phyloP scores from a whole-genome alignment of 1,140 invertebrate genomes.

The Ridgeia piscesae region DNA sequence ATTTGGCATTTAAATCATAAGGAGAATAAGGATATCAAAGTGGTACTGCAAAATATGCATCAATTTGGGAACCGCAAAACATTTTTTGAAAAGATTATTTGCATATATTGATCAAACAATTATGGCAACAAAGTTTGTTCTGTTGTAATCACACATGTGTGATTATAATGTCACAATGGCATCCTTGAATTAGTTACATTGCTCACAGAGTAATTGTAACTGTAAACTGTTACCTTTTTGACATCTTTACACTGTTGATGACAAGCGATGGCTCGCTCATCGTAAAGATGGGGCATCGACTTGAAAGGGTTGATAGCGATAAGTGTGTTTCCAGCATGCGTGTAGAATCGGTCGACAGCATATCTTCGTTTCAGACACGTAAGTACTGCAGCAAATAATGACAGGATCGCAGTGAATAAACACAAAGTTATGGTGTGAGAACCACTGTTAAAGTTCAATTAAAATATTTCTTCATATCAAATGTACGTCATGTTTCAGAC shows the following conservation, averaged over 20 bases:
- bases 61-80: too few species aligned
- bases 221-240: background rate
- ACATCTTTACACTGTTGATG: slow-evolving; percentile 31
- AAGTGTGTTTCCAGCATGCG: slow-evolving; percentile 41
- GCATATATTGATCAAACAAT: too few species aligned
- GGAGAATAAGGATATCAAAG: too few species aligned
- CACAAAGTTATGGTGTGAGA: background rate
- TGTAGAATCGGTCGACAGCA: slow-evolving; percentile 40
- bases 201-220: background rate
- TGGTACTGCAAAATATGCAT: too few species aligned
- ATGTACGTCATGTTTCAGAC: background rate
- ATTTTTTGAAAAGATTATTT: too few species aligned
- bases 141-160: too few species aligned
- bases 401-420: slow-evolving; percentile 9
- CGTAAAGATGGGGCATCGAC: slow-evolving; percentile 38
- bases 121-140: too few species aligned
- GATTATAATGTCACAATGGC: too few species aligned
- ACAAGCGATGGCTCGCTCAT: slow-evolving; percentile 29
- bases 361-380: slow-evolving; percentile 40
- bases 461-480: background rate
- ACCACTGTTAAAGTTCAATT: background rate
- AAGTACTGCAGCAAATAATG: slow-evolving; percentile 35
- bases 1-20: too few species aligned
- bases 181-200: too few species aligned
- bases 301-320: slow-evolving; percentile 49